These are phyloP conservation scores for Periophthalmus modestus DNA, from an alignment of 2,113 vertebrate genomes.

Conservation along the genomic window DNA sequence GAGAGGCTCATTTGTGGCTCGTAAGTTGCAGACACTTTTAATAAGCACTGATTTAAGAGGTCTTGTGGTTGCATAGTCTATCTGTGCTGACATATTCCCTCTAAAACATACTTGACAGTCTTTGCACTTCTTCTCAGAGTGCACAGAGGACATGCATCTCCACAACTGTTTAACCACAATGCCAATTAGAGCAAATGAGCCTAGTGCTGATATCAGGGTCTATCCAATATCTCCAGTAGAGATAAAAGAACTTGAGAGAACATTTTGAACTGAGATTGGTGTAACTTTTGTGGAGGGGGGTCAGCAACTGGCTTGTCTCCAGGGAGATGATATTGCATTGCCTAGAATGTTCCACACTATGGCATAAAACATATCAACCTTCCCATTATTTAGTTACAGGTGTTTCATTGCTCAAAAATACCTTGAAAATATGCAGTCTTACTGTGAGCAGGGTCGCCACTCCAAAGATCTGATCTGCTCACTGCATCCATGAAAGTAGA, in stretches of 20 bases:
- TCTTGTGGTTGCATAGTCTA: constrained; percentile 32
- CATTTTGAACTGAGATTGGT: neutral
- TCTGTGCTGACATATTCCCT: neutral
- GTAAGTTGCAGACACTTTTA: constrained; percentile 45
- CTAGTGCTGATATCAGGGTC: neutral
- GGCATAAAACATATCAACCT: no score
- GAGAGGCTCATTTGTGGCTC: constrained; percentile 31
- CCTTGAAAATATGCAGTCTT: no score
- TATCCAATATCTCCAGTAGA: neutral
- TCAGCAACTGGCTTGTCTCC: no score
- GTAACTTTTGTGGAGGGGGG: no score
- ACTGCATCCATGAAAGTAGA: no score
- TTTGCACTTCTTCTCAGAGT: neutral
- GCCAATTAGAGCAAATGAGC: neutral
- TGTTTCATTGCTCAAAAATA: no score
- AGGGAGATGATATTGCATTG: no score
- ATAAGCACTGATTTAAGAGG: constrained; percentile 53
- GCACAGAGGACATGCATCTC: neutral
- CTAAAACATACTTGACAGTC: neutral
- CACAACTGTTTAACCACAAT: neutral
- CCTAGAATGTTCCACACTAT: no score
- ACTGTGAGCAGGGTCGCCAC: no score
- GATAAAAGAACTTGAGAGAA: neutral
- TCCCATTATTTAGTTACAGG: no score
- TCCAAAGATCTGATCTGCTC: no score